Evolutionary conservation across 2,888 invertebrate species (phyloP).

Genomic region (Hyposoter didymator): DNA sequence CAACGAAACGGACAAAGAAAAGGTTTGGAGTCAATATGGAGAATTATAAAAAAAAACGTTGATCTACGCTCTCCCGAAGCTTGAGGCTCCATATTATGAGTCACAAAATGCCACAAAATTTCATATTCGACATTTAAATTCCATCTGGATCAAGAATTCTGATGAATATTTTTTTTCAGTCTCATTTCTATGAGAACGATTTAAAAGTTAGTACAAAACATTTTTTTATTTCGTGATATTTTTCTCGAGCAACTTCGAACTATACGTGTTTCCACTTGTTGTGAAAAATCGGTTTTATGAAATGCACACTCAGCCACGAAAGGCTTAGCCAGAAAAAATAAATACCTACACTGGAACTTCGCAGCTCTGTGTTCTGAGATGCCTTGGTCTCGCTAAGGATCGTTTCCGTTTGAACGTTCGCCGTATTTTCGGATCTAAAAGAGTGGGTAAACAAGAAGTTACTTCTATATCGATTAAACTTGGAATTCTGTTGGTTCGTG

Average conservation of each 20-base stretch:
- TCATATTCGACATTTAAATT: background rate
- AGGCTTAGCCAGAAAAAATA: background rate
- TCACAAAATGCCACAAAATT: background rate
- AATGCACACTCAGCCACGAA: background rate
- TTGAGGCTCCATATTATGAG: background rate
- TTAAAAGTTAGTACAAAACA: background rate
- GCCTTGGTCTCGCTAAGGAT: conserved; percentile 73
- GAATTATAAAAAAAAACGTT: conserved; percentile 24
- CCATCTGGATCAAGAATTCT: background rate
- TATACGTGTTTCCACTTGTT: background rate
- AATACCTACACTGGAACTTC: conserved; percentile 54
- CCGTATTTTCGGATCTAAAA: conserved; percentile 74
- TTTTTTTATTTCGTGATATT: background rate
- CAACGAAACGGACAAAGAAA: conserved; percentile 52
- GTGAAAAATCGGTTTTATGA: background rate
- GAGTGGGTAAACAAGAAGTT: conserved; percentile 6
- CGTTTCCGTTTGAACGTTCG: conserved; percentile 78
- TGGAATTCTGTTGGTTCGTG: conserved; percentile 15
- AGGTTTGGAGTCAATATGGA: conserved; percentile 35
- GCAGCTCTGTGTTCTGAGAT: conserved; percentile 72
- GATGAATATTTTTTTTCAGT: background rate
- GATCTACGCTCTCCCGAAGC: conserved; percentile 52
- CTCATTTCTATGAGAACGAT: too few relatives aligned
- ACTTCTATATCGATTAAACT: background rate
- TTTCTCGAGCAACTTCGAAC: background rate